phyloP scores from a whole-genome alignment of 2,797 vertebrate species.

The Chaetodon trifasciatus region DNA sequence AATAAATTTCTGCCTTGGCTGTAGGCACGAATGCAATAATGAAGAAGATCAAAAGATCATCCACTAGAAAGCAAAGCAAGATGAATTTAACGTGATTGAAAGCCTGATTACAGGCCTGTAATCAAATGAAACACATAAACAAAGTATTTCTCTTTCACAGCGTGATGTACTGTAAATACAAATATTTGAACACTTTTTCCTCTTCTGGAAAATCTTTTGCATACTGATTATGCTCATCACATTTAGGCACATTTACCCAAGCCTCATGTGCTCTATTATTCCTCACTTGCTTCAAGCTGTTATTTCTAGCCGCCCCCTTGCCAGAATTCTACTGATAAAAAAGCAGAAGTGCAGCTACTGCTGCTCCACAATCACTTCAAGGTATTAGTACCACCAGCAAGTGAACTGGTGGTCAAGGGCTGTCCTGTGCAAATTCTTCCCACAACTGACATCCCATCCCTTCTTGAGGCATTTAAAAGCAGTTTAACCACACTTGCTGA shows the following conservation, averaged over 20 bases:
- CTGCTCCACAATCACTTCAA: conserved; percentile 45
- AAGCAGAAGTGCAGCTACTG: conserved; percentile 34
- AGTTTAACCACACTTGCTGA: conserved; percentile 66
- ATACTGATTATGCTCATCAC: conserved; percentile 28
- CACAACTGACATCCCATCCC: conserved; percentile 59
- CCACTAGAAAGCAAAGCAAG: background rate
- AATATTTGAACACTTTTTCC: conserved; percentile 24
- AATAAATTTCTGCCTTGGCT: background rate
- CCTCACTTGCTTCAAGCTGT: conserved; percentile 41
- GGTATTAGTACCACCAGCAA: conserved; percentile 47
- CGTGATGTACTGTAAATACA: conserved; percentile 3
- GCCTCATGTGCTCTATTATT: conserved; percentile 47
- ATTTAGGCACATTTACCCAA: conserved; percentile 29
- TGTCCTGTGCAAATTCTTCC: conserved; percentile 68
- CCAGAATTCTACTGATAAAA: conserved; percentile 54
- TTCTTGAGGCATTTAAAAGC: conserved; percentile 44
- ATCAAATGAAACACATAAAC: conserved; percentile 13
- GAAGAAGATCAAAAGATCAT: background rate
- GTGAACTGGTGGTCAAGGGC: conserved; percentile 59
- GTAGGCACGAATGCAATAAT: conserved; percentile 5
- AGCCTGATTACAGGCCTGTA: background rate
- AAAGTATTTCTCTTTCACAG: conserved; percentile 17
- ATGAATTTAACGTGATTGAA: background rate
- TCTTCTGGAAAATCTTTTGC: conserved; percentile 19
- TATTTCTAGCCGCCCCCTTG: conserved; percentile 32